Evolutionary conservation across 1,140 invertebrate genomes (phyloP).

Genomic region (Diploscapter pachys): DNA sequence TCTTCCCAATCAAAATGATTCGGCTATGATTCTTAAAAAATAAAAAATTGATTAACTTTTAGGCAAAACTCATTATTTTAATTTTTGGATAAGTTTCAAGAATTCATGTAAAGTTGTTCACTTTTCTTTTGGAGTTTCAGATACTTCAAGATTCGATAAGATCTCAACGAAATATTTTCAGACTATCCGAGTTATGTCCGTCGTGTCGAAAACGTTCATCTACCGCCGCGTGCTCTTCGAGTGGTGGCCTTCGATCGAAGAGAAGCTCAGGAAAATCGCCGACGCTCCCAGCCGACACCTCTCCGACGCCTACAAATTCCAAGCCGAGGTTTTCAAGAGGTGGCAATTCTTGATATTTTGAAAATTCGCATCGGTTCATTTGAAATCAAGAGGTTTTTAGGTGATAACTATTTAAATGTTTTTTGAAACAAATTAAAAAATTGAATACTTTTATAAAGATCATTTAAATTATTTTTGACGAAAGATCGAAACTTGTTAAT

Average conservation of each 20-base stretch:
- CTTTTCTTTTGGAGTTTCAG: no score
- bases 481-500: no score
- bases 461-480: no score
- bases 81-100: constrained; percentile 1
- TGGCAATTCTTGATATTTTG: not conserved
- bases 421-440: not conserved
- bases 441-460: no score
- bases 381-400: not conserved
- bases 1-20: no score
- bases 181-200: not conserved
- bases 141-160: no score
- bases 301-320: no score
- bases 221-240: constrained; percentile 2
- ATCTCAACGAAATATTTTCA: no score
- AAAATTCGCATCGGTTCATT: not conserved
- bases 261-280: not conserved
- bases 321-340: not conserved
- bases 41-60: no score
- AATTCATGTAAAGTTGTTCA: not conserved
- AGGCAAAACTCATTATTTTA: not conserved
- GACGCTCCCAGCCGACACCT: no score
- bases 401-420: not conserved
- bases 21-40: no score
- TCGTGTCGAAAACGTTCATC: not conserved
- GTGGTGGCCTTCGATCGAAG: not conserved